A percentile compares a stretch with the other conserved stretches of the same genome.
phyloP scores from a whole-genome alignment of 2,888 invertebrate genomes.

The Drosophila lutescens region DNA sequence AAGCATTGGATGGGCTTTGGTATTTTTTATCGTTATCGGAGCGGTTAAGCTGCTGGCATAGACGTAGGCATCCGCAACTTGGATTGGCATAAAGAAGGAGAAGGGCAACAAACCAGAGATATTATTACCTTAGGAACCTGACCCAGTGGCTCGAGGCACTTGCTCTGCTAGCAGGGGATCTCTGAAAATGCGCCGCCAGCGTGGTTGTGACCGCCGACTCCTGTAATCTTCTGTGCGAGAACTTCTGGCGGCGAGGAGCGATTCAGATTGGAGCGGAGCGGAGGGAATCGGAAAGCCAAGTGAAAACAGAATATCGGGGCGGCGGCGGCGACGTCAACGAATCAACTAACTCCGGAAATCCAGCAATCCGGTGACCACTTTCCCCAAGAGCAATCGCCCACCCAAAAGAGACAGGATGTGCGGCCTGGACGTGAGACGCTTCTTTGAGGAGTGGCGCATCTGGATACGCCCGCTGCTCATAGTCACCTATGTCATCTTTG shows the following conservation, averaged over 20 bases:
- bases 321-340: conserved; percentile 57
- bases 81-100: conserved; percentile 12
- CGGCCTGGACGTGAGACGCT: conserved; percentile 77
- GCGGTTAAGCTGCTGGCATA: too few species aligned
- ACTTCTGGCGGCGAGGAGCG: conserved; percentile 9
- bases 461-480: conserved; percentile 96
- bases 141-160: not conserved
- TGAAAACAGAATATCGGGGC: conserved; percentile 63
- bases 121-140: conserved; percentile 7
- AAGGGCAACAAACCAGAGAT: conserved; percentile 12
- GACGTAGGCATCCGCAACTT: conserved; percentile 7
- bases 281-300: conserved; percentile 22
- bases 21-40: too few species aligned
- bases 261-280: conserved; percentile 14
- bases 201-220: conserved; percentile 35
- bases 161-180: conserved; percentile 12
- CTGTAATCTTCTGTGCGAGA: conserved; percentile 35
- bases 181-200: conserved; percentile 30
- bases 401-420: conserved; percentile 58
- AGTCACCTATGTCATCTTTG: conserved; percentile 90
- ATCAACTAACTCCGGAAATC: conserved; percentile 32
- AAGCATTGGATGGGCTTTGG: not conserved
- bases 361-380: not conserved
- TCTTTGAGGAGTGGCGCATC: conserved; percentile 88
- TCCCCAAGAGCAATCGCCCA: not conserved